Base-by-base conservation (phyloP, 2,797 vertebrate genomes). In the Lycodopsis pacificus region DNA sequence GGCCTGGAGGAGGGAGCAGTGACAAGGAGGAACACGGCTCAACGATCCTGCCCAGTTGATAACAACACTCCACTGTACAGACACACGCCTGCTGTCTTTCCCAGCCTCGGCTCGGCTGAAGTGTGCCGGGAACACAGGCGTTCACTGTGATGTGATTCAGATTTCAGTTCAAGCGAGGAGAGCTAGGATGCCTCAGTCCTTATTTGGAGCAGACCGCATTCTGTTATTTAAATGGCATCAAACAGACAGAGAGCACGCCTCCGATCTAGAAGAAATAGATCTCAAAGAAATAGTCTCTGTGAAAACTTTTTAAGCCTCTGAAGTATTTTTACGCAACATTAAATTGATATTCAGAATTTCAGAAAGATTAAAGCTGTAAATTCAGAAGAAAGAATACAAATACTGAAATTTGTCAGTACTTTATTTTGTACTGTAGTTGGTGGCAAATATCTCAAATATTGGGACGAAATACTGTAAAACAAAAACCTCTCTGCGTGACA, bases 111-210 rank as follows among this genome's bases (percentile, higher is more conserved):
- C 53, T 49, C 10, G n/a, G 27, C 59, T n/a, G 77, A 30, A 32
- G 68, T 40, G 51, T 84, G 68, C 27, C 0, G 5, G 15, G 61
- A 51, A 76, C 48, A 67, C 44, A 65, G 73, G 66, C 84, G 57
- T 67, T 85, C 76, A 86, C 48, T 81, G 90, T 86, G 89, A 86
- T 73, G 81, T 5, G 65, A 74, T 58, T 79, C 83, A 86, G 73
- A 73, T 17, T 65, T 62, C 25, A 22, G 64, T 67, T 70, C 0
- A 22, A 11, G 25, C 30, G 15, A 36, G 25, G 25, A 73, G 32
- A 61, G 32, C 72, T 57, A 42, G 17, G 56, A 75, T 22, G 25
- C 51, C 25, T 65, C 13, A 4, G 59, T 64, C 46, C 17, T 54
- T 58, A 59, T 40, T 64, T 61, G 30, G 72, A 22, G 34, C 11